Conservation (phyloP, 2,113 vertebrate genomes). For the Zeus faber region DNA sequence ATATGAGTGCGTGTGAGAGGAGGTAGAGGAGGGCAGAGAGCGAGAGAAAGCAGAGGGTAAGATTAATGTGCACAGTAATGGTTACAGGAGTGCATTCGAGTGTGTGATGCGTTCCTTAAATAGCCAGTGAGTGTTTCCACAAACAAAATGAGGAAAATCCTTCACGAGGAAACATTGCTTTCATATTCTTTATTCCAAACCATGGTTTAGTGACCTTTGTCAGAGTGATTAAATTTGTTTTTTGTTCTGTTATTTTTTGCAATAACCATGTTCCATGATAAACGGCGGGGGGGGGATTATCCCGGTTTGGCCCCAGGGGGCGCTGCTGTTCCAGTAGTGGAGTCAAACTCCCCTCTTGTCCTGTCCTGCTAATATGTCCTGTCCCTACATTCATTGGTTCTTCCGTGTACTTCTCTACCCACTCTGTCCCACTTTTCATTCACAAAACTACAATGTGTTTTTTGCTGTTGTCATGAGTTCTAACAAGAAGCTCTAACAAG, state of each 20-base stretch:
- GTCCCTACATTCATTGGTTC: background rate
- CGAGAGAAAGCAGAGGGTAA: background rate
- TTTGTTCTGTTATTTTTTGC: background rate
- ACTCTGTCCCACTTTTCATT: background rate
- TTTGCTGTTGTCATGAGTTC: too few species aligned
- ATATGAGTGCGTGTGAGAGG: constrained; percentile 7
- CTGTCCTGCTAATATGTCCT: constrained; percentile 11
- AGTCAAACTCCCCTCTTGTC: constrained; percentile 9
- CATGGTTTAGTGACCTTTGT: background rate
- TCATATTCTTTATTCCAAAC: background rate
- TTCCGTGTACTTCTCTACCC: background rate
- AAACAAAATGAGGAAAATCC: too few species aligned
- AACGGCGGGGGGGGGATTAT: constrained; percentile 28
- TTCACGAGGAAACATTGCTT: background rate
- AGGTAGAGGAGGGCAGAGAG: background rate
- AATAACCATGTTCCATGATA: too few species aligned
- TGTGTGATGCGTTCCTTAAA: background rate
- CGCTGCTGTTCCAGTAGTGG: constrained; percentile 62
- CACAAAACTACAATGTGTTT: too few species aligned
- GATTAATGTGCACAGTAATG: constrained; percentile 4
- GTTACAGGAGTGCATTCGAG: background rate
- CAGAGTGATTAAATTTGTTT: background rate
- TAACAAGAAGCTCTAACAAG: too few species aligned
- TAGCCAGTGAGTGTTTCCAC: too few species aligned
- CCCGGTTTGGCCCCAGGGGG: constrained; percentile 59